Evolutionary conservation across 2,888 invertebrate species (phyloP).

Genomic region (Rutpela maculata): DNA sequence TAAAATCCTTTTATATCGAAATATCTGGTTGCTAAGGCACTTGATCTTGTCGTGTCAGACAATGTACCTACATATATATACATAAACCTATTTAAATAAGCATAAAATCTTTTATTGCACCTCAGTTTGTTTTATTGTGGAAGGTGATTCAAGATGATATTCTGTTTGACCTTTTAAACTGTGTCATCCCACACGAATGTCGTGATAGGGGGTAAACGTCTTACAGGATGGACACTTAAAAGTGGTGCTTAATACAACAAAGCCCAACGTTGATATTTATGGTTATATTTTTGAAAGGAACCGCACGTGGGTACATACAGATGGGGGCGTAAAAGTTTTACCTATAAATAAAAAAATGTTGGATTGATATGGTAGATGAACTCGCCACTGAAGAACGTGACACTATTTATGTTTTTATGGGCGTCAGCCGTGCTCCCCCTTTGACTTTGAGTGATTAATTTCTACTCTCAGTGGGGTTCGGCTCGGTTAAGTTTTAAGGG

Average conservation of each 20-base stretch:
- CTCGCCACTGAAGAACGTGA: too few relatives aligned
- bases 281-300: too few relatives aligned
- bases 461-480: too few relatives aligned
- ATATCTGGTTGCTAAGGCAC: slow-evolving; percentile 9
- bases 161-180: slow-evolving; percentile 22
- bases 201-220: slow-evolving; percentile 23
- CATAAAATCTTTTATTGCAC: slow-evolving; percentile 24
- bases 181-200: slow-evolving; percentile 25
- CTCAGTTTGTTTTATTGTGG: not conserved
- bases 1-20: not conserved
- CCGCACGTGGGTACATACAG: too few relatives aligned
- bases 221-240: slow-evolving; percentile 9
- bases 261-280: not conserved
- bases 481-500: too few relatives aligned
- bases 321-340: too few relatives aligned
- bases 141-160: slow-evolving; percentile 16
- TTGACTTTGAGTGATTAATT: too few relatives aligned
- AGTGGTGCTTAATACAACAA: not conserved
- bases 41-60: not conserved
- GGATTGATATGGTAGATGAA: too few relatives aligned
- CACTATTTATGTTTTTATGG: too few relatives aligned
- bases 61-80: not conserved
- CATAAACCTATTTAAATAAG: slow-evolving; percentile 17
- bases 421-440: too few relatives aligned
- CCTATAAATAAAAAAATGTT: too few relatives aligned